phyloP scores from a whole-genome alignment of 2,888 invertebrate species.

The Habroteleia sp. region DNA sequence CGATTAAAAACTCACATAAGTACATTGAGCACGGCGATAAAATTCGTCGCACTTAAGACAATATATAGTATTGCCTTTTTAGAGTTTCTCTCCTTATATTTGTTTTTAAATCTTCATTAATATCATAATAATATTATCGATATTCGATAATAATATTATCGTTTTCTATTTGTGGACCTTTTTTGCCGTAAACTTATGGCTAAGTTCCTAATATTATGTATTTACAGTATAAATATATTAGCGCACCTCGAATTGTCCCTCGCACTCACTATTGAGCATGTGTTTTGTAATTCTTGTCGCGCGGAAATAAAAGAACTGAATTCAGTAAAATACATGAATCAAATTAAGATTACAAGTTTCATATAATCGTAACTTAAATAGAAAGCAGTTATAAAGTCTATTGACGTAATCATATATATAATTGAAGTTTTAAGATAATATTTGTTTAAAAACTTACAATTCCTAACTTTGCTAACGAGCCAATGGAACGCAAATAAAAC shows the following conservation, averaged over 20 bases:
- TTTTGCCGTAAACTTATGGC: constrained; percentile 43
- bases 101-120: constrained; percentile 9
- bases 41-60: constrained; percentile 49
- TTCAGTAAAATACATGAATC: constrained; percentile 35
- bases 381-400: constrained; percentile 46
- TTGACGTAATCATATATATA: constrained; percentile 35
- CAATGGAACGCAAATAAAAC: constrained; percentile 69
- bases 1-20: constrained; percentile 56
- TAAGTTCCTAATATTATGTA: constrained; percentile 56
- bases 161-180: too few species aligned
- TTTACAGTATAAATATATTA: constrained; percentile 67
- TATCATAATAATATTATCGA: too few species aligned
- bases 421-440: constrained; percentile 21
- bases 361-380: constrained; percentile 36
- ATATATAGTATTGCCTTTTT: constrained; percentile 24
- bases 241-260: constrained; percentile 61
- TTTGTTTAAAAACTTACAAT: constrained; percentile 43
- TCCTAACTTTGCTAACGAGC: constrained; percentile 68
- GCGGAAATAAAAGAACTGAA: constrained; percentile 30
- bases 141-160: too few species aligned
- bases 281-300: constrained; percentile 39
- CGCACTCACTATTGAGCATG: constrained; percentile 64
- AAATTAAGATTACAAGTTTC: constrained; percentile 31
- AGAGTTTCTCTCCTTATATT: constrained; percentile 6
- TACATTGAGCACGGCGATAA: constrained; percentile 63